phyloP scores from a whole-genome alignment of 2,113 vertebrate genomes.

The Copsychus sechellarum region DNA sequence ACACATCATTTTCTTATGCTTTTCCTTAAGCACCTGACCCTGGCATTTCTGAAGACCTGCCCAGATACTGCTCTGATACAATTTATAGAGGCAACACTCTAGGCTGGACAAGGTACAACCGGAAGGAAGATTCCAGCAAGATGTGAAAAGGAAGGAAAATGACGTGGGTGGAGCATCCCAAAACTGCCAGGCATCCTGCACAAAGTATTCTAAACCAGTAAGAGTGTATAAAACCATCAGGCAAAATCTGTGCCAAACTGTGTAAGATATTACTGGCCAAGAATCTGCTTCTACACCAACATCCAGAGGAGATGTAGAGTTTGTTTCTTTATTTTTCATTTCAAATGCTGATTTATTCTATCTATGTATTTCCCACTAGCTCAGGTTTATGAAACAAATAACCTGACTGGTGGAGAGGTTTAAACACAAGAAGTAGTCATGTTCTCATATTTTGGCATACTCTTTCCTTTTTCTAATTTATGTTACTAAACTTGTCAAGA shows the following conservation, averaged over 20 bases:
- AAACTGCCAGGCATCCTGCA: neutral
- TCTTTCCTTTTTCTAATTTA: conserved; percentile 51
- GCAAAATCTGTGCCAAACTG: neutral
- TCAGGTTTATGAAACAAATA: conserved; percentile 61
- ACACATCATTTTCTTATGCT: accelerated
- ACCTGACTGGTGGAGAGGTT: neutral
- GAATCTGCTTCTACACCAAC: neutral
- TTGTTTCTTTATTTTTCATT: conserved; percentile 9
- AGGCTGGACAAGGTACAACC: neutral
- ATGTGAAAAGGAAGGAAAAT: neutral
- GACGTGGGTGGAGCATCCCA: neutral
- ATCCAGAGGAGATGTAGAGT: neutral
- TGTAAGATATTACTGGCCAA: neutral
- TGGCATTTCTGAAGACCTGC: neutral
- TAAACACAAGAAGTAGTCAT: conserved; percentile 45
- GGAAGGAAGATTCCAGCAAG: neutral
- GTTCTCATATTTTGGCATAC: conserved; percentile 10
- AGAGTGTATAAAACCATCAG: neutral
- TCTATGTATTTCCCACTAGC: neutral
- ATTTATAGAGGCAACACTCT: neutral
- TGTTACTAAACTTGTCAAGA: conserved; percentile 5
- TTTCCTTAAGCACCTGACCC: neutral
- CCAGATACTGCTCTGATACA: neutral
- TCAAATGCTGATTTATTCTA: conserved; percentile 36
- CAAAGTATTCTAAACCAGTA: neutral